These are phyloP conservation scores for Helostoma temminkii DNA, from an alignment of 2,797 vertebrate genomes.

Conservation along the genomic window DNA sequence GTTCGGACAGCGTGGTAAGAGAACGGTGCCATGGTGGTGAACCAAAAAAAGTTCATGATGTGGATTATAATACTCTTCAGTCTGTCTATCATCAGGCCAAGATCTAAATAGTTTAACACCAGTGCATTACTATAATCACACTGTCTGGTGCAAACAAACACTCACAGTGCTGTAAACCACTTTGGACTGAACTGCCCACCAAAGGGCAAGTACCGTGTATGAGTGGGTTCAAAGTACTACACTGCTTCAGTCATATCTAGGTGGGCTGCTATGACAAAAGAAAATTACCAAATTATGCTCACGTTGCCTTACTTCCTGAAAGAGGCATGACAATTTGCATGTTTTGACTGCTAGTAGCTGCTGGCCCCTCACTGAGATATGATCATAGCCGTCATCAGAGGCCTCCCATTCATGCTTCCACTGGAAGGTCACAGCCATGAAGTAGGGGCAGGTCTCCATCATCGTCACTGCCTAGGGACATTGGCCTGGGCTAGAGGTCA, in stretches of 20 bases:
- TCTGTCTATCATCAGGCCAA: constrained; percentile 24
- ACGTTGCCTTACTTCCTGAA: not conserved
- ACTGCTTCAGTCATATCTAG: constrained; percentile 13
- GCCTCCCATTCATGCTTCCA: constrained; percentile 41
- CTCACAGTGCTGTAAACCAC: constrained; percentile 8
- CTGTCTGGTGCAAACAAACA: constrained; percentile 7
- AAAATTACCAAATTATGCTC: not conserved
- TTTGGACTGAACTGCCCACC: constrained; percentile 27
- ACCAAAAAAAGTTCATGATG: constrained; percentile 71
- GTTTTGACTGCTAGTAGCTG: constrained; percentile 2
- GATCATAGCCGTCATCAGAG: constrained; percentile 25
- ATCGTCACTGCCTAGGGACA: constrained; percentile 55
- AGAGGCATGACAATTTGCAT: not conserved
- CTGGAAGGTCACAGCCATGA: constrained; percentile 52
- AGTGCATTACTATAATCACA: constrained; percentile 2
- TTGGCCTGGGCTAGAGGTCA: constrained; percentile 69
- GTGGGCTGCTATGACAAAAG: constrained; percentile 22
- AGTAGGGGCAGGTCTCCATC: constrained; percentile 65
- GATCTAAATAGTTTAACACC: constrained; percentile 21
- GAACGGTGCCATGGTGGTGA: constrained; percentile 75
- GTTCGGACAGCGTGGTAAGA: constrained; percentile 65
- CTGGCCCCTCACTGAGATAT: constrained; percentile 21
- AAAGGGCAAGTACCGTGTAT: constrained; percentile 39
- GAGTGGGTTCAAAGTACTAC: constrained; percentile 52
- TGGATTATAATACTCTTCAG: constrained; percentile 62